Conservation (phyloP, 2,888 invertebrate genomes). For the Spodoptera picta region DNA sequence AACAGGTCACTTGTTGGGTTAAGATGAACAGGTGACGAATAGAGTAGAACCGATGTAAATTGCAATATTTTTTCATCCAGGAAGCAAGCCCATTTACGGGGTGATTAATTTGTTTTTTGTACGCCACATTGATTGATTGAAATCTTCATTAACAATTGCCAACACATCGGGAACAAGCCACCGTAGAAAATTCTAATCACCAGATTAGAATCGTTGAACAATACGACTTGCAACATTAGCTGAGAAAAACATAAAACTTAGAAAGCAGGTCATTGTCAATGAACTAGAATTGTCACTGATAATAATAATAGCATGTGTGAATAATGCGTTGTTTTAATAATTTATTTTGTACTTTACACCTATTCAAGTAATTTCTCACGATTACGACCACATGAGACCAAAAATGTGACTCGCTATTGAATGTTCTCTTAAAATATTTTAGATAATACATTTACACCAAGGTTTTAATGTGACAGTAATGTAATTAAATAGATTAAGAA, state of each 20-base stretch:
- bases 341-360: slow-evolving; percentile 8
- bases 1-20: slow-evolving; percentile 75
- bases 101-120: slow-evolving; percentile 67
- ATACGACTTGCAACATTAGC: slow-evolving; percentile 56
- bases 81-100: slow-evolving; percentile 67
- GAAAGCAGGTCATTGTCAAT: slow-evolving; percentile 80
- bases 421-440: too few relatives aligned
- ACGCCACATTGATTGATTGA: slow-evolving; percentile 33
- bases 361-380: slow-evolving; percentile 2
- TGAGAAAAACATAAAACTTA: slow-evolving; percentile 67
- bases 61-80: slow-evolving; percentile 69
- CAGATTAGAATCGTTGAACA: slow-evolving; percentile 38
- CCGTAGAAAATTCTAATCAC: slow-evolving; percentile 36
- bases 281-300: slow-evolving; percentile 39
- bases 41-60: slow-evolving; percentile 69
- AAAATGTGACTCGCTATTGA: too few relatives aligned
- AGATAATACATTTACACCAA: too few relatives aligned
- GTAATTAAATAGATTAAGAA: too few relatives aligned
- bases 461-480: too few relatives aligned
- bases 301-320: slow-evolving; percentile 20
- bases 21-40: slow-evolving; percentile 60
- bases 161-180: slow-evolving; percentile 24
- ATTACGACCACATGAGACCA: slow-evolving; percentile 2
- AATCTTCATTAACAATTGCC: slow-evolving; percentile 23
- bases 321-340: slow-evolving; percentile 9